Conservation (phyloP, 2,888 invertebrate species). For the Xylota segnis region DNA sequence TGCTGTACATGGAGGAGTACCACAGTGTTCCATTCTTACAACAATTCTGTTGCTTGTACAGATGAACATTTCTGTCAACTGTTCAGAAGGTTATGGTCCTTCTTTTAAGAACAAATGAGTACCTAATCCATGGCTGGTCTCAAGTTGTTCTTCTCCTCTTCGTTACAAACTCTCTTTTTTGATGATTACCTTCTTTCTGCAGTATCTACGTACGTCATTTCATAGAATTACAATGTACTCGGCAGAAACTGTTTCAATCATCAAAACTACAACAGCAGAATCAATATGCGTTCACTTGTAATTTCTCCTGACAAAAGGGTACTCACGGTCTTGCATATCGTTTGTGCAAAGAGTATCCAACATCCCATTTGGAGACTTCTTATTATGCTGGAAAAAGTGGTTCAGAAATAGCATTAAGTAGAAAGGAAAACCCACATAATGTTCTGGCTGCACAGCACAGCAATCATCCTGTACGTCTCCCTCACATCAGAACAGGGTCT, state of each 20-base stretch:
- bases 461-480: constrained; percentile 2
- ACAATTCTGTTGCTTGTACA: no score
- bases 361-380: neutral
- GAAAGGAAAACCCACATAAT: constrained; percentile 1
- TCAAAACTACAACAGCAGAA: neutral
- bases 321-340: neutral
- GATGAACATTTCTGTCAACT: no score
- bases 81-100: no score
- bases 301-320: neutral
- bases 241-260: neutral
- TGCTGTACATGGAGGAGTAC: no score
- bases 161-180: no score
- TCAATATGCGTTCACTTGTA: neutral
- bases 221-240: neutral
- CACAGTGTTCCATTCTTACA: no score
- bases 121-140: no score
- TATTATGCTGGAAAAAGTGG: neutral
- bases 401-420: neutral
- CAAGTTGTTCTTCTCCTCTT: no score
- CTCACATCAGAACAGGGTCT: neutral
- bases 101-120: no score
- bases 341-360: neutral
- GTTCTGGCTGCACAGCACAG: neutral
- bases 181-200: no score
- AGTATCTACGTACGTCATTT: no score